Percentiles rank a stretch among this genome's conserved stretches.
These are phyloP conservation scores for Xiphorhynchus erythropygius DNA, from an alignment of 2,797 vertebrate genomes.

Conservation along the genomic window DNA sequence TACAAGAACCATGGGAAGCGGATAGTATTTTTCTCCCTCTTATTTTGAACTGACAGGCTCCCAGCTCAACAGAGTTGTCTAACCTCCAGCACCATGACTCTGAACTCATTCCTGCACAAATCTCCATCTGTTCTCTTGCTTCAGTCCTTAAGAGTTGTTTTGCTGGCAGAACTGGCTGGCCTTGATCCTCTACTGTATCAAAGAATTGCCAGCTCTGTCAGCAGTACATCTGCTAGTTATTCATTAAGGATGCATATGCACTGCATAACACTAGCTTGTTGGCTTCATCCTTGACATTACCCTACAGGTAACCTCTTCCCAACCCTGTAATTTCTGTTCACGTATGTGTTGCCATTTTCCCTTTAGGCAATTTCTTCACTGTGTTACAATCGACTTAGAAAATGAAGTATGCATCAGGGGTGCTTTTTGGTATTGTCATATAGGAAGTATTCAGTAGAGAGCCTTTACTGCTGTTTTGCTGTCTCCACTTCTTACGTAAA, in stretches of 20 bases:
- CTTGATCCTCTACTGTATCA: slow-evolving; percentile 11
- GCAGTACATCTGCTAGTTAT: background rate
- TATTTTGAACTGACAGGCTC: background rate
- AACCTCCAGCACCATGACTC: background rate
- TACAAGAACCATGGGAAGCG: background rate
- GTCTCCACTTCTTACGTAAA: background rate
- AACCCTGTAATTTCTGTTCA: background rate
- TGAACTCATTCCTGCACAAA: background rate
- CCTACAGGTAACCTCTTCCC: background rate
- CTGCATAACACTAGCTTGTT: background rate
- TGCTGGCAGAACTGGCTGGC: slow-evolving; percentile 16
- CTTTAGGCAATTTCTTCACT: background rate
- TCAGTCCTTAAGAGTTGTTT: background rate
- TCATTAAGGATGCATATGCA: background rate
- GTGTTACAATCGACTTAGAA: background rate
- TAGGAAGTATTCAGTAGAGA: background rate
- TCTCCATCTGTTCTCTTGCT: background rate
- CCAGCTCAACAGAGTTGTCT: background rate
- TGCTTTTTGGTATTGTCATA: background rate
- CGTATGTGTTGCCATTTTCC: background rate
- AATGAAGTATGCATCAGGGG: background rate
- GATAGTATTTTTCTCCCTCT: background rate
- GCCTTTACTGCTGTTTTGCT: background rate
- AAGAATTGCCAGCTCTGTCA: slow-evolving; percentile 7
- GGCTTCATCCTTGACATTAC: background rate